These are phyloP conservation scores for Cryptocephalus primarius DNA, from an alignment of 2,888 invertebrate species.

Conservation along the genomic window DNA sequence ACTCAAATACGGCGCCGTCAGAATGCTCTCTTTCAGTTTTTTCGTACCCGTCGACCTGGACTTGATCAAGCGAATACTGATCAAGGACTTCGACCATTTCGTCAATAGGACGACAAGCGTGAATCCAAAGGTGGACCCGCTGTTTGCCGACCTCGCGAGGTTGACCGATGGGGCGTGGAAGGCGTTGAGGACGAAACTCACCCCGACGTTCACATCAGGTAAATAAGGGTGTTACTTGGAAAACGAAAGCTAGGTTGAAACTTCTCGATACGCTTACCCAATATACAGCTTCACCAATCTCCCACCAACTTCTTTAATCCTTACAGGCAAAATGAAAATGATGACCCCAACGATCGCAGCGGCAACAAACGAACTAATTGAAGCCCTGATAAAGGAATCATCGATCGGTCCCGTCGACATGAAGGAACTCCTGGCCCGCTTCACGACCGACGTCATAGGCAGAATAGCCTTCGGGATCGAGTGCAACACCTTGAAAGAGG, in stretches of 20 bases:
- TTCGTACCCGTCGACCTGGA: conserved; percentile 12
- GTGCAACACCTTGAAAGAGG: conserved; percentile 41
- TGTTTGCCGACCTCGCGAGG: conserved; percentile 41
- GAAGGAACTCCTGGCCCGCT: conserved; percentile 41
- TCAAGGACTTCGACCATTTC: conserved; percentile 48
- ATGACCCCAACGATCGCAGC: conserved; percentile 48
- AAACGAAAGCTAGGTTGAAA: too few relatives aligned
- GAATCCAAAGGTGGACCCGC: conserved; percentile 44
- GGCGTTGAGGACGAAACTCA: conserved; percentile 44
- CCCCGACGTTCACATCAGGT: conserved; percentile 49
- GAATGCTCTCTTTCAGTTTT: background rate
- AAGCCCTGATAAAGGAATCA: conserved; percentile 31
- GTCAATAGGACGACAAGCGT: conserved; percentile 47
- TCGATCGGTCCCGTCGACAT: conserved; percentile 16
- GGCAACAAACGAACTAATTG: conserved; percentile 40
- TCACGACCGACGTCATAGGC: conserved; percentile 46
- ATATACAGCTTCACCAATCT: too few relatives aligned
- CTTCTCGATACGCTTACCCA: too few relatives aligned
- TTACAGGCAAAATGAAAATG: conserved; percentile 45
- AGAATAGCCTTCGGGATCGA: conserved; percentile 46
- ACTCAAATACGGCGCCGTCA: too few relatives aligned
- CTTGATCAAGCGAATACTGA: conserved; percentile 36
- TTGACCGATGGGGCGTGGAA: conserved; percentile 48
- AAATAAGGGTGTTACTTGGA: background rate
- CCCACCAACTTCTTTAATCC: background rate